phyloP scores from a whole-genome alignment of 1,140 invertebrate genomes.

The Drosophila mojavensis region DNA sequence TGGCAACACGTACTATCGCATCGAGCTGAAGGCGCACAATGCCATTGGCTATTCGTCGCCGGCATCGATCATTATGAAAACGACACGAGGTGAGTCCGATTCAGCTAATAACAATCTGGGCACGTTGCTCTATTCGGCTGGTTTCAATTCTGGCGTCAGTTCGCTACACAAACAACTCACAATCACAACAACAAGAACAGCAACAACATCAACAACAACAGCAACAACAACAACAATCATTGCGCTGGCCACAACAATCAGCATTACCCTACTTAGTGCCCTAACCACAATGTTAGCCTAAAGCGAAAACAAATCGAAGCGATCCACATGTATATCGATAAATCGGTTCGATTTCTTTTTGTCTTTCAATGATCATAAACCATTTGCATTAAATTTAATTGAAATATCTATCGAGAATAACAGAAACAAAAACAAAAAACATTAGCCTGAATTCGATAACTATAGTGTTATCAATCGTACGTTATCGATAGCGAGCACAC shows the following conservation, averaged over 20 bases:
- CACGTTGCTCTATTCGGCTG: conserved; percentile 84
- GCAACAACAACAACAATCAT: conserved; percentile 73
- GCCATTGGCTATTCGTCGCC: conserved; percentile 91
- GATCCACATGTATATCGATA: conserved; percentile 23
- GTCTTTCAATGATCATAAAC: conserved; percentile 7
- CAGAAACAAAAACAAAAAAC: background rate
- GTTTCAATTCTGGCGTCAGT: conserved; percentile 79
- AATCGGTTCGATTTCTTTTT: conserved; percentile 18
- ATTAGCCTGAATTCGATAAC: conserved; percentile 1
- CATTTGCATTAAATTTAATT: conserved; percentile 21
- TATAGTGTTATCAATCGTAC: conserved; percentile 13
- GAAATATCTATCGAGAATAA: background rate
- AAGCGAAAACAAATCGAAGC: conserved; percentile 37
- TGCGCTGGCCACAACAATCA: conserved; percentile 80
- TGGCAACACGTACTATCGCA: conserved; percentile 91
- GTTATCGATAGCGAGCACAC: conserved; percentile 18
- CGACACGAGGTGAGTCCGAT: conserved; percentile 91
- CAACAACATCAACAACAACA: conserved; percentile 66
- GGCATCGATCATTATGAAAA: conserved; percentile 90
- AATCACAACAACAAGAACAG: conserved; percentile 71
- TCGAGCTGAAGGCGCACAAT: conserved; percentile 94
- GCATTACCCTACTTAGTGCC: conserved; percentile 83
- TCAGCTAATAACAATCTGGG: conserved; percentile 84
- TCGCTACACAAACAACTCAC: conserved; percentile 81
- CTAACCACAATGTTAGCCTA: conserved; percentile 83